These are phyloP conservation scores for Mizuhopecten yessoensis DNA, from an alignment of 1,140 invertebrate species.

Conservation along the genomic window DNA sequence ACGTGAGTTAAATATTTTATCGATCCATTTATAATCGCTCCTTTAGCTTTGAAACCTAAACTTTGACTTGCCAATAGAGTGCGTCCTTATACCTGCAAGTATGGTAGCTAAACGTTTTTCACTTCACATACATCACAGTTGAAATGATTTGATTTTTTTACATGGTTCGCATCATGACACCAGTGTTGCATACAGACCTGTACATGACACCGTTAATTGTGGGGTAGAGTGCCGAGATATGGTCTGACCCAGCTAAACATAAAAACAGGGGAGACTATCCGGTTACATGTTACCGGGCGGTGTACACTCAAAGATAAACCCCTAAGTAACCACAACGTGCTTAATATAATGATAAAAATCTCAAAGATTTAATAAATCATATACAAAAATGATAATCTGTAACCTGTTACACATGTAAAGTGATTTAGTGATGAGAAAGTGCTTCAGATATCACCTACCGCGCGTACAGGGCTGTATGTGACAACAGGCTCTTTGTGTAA, in stretches of 20 bases:
- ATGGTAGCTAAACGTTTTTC: background rate
- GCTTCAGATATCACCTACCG: background rate
- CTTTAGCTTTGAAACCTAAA: too few relatives aligned
- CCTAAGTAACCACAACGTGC: background rate
- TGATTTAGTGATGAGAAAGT: background rate
- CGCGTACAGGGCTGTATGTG: background rate
- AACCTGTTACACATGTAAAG: background rate
- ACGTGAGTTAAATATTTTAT: too few relatives aligned
- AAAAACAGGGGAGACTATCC: background rate
- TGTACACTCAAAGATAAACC: background rate
- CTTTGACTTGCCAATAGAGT: too few relatives aligned
- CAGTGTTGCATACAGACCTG: background rate
- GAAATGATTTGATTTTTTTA: background rate
- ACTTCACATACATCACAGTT: background rate
- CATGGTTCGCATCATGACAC: background rate
- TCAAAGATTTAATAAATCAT: conserved; percentile 2
- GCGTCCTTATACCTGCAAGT: background rate
- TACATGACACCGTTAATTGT: background rate
- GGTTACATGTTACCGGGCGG: background rate
- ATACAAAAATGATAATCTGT: background rate
- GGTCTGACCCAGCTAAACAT: background rate
- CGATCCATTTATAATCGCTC: too few relatives aligned
- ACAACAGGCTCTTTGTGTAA: background rate
- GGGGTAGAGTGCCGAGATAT: background rate
- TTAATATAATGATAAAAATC: conserved; percentile 17